Percentiles rank a stretch among this genome's conserved stretches.
These are phyloP conservation scores for Anolis sagrei DNA, from an alignment of 2,113 vertebrate species.

Conservation along the genomic window DNA sequence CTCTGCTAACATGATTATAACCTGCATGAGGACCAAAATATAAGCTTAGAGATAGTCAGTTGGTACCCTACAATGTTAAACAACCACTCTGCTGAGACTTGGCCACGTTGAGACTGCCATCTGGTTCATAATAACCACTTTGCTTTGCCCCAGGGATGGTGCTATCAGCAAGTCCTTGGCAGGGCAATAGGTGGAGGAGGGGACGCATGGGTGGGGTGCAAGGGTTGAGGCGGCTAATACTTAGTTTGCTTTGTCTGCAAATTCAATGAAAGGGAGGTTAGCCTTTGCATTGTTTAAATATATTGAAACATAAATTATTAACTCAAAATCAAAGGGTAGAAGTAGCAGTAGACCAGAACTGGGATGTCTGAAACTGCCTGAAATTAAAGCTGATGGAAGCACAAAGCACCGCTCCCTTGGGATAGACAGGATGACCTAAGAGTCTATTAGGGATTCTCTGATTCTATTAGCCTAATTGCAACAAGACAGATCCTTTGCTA, in stretches of 20 bases:
- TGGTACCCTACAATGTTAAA: neutral
- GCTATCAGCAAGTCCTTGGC: constrained; percentile 10
- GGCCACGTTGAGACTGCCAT: constrained; percentile 29
- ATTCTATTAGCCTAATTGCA: constrained; percentile 57
- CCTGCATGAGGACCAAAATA: constrained; percentile 24
- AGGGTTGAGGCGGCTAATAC: constrained; percentile 38
- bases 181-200: constrained; percentile 27
- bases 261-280: constrained; percentile 49
- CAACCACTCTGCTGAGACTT: neutral
- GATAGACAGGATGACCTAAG: constrained; percentile 50
- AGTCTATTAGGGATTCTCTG: constrained; percentile 30
- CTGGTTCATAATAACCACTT: constrained; percentile 28
- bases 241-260: constrained; percentile 23
- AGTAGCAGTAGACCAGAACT: constrained; percentile 42
- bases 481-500: constrained; percentile 32
- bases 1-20: constrained; percentile 12
- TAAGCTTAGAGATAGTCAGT: neutral
- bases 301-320: constrained; percentile 68
- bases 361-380: constrained; percentile 39
- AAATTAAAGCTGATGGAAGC: constrained; percentile 34
- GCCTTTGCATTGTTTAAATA: constrained; percentile 63
- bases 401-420: constrained; percentile 38
- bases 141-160: constrained; percentile 8
- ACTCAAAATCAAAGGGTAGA: constrained; percentile 55
- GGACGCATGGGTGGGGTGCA: neutral